Conservation (phyloP, 64 coral and sea anemone genomes). For the Pocillopora damicornis region DNA sequence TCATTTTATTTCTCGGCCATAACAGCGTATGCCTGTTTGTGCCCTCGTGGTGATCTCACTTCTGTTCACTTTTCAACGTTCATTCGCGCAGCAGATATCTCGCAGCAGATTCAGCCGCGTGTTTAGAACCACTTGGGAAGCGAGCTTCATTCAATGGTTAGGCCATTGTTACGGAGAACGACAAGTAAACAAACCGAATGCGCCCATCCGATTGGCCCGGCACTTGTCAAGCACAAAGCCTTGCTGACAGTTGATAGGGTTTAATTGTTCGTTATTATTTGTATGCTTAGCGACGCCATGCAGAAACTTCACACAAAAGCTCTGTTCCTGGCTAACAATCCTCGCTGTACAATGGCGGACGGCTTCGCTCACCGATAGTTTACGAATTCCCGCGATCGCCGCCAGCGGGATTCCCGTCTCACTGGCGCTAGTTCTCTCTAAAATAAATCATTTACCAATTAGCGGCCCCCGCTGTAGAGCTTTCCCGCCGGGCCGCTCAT, state of each 20-base stretch:
- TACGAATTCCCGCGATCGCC: background rate
- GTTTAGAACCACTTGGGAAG: background rate
- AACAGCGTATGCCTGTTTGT: background rate
- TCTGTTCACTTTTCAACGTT: background rate
- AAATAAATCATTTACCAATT: constrained; percentile 49
- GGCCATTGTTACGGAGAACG: constrained; percentile 11
- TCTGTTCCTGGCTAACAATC: background rate
- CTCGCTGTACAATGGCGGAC: constrained; percentile 6
- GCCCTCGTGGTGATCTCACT: background rate
- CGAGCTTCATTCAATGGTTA: constrained; percentile 4
- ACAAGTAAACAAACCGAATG: constrained; percentile 30
- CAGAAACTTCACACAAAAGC: background rate
- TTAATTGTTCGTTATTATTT: constrained; percentile 3
- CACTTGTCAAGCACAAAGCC: constrained; percentile 30
- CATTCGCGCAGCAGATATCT: background rate
- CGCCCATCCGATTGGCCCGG: constrained; percentile 6
- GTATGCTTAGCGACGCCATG: background rate
- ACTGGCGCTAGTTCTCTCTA: constrained; percentile 18
- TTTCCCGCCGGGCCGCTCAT: constrained; percentile 36
- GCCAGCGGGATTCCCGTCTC: constrained; percentile 18
- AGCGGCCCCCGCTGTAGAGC: constrained; percentile 26
- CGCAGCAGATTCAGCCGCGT: background rate
- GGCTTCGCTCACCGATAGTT: background rate
- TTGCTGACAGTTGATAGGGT: constrained; percentile 11
- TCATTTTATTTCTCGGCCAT: background rate